Conservation (phyloP, 2,888 invertebrate species). For the Pyrgus malvae region DNA sequence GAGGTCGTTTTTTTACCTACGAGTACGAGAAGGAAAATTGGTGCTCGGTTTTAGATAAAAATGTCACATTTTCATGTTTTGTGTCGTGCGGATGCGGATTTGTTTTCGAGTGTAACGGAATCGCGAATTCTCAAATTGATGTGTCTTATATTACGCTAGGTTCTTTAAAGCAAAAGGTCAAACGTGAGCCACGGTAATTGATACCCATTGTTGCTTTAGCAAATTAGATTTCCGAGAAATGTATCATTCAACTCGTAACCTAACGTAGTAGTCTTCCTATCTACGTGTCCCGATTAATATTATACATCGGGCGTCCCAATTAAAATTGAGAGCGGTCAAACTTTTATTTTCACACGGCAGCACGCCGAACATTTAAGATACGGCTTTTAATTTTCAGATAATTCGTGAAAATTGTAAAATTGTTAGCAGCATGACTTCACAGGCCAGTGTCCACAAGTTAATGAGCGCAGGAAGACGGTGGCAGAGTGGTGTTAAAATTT, state of each 20-base stretch:
- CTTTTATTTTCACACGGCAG: conserved; percentile 7
- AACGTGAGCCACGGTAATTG: background rate
- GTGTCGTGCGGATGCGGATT: background rate
- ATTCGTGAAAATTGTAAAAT: conserved; percentile 64
- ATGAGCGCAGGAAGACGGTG: conserved; percentile 61
- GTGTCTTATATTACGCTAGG: too few relatives aligned
- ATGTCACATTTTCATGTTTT: conserved; percentile 28
- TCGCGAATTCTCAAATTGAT: too few relatives aligned
- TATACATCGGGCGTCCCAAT: conserved; percentile 11
- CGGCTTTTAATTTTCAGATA: conserved; percentile 43
- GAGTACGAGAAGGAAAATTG: conserved; percentile 72
- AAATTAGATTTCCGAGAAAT: background rate
- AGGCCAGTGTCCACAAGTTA: conserved; percentile 47
- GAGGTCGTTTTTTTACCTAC: conserved; percentile 77
- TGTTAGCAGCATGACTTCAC: conserved; percentile 62
- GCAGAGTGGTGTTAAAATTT: conserved; percentile 73
- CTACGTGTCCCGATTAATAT: background rate
- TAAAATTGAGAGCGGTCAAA: conserved; percentile 1
- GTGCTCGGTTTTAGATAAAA: conserved; percentile 58
- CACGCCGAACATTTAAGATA: conserved; percentile 8
- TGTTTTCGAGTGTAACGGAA: background rate
- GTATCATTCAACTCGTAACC: background rate
- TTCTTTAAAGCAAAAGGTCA: too few relatives aligned
- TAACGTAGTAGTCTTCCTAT: conserved; percentile 8
- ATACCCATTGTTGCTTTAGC: background rate